Conservation (phyloP, 2,113 vertebrate species). For the Ovibos moschatus region DNA sequence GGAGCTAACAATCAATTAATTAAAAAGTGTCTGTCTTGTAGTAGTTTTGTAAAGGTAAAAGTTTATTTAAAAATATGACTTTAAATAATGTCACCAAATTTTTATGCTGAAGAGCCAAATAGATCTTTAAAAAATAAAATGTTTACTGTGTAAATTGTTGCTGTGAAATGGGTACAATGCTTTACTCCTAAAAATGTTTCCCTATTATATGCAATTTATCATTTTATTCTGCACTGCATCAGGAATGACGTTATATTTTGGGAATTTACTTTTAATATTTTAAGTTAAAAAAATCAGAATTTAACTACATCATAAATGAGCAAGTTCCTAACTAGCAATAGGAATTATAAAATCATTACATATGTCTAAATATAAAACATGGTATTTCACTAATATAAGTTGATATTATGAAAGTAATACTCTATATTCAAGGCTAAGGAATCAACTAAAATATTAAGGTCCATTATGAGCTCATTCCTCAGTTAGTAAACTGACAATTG, state of each 20-base stretch:
- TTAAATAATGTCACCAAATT: background rate
- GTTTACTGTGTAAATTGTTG: background rate
- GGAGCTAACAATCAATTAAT: background rate
- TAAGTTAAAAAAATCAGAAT: background rate
- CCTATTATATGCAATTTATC: background rate
- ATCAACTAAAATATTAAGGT: background rate
- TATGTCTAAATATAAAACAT: background rate
- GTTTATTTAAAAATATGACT: background rate
- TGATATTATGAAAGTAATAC: background rate
- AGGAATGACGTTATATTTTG: background rate
- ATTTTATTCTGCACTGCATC: background rate
- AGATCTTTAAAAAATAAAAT: background rate
- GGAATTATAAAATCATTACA: background rate
- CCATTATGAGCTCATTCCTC: background rate
- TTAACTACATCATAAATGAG: background rate
- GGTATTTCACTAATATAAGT: background rate
- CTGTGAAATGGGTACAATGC: background rate
- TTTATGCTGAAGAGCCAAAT: background rate
- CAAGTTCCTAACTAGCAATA: background rate
- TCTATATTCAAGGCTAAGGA: background rate
- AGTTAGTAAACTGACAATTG: background rate
- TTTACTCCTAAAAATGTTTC: background rate
- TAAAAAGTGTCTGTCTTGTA: background rate
- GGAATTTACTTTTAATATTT: background rate
- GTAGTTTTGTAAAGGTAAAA: background rate